Percentiles rank a stretch among this genome's conserved stretches.
These are phyloP conservation scores for Sebastes umbrosus DNA, from an alignment of 2,797 vertebrate species.

Conservation along the genomic window DNA sequence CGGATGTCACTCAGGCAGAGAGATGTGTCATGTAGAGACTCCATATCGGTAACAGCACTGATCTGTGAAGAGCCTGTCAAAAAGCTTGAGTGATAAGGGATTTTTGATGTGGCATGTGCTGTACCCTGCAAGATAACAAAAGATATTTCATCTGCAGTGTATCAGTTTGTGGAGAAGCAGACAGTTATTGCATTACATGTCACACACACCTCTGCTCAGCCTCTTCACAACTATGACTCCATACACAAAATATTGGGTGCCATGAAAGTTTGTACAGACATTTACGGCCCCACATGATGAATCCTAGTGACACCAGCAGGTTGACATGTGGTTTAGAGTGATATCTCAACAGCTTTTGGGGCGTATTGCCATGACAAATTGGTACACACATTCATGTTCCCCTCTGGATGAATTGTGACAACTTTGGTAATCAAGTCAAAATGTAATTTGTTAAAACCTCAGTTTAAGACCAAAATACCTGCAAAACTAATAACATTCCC, in stretches of 20 bases:
- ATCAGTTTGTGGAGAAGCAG: neutral
- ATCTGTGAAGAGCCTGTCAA: conserved; percentile 8
- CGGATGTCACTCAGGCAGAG: neutral
- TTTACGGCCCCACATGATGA: neutral
- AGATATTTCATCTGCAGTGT: neutral
- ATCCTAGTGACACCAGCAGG: neutral
- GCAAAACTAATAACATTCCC: neutral
- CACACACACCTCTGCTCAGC: neutral
- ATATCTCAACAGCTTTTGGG: neutral
- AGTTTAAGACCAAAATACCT: too few species aligned
- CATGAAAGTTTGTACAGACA: neutral
- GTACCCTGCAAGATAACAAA: neutral
- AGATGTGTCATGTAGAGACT: neutral
- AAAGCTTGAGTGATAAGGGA: neutral
- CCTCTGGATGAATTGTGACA: neutral
- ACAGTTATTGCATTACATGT: neutral
- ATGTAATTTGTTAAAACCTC: too few species aligned
- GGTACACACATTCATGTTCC: neutral
- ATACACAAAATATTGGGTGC: neutral
- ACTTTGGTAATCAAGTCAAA: neutral
- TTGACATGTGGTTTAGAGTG: neutral
- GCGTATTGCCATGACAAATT: neutral
- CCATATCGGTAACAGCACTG: neutral
- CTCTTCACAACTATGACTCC: neutral
- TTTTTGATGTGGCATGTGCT: neutral